Evolutionary conservation across 2,113 vertebrate species (phyloP), one percentile per base, ranked within the genome.

Genomic region (Catharus bicknelli): DNA sequence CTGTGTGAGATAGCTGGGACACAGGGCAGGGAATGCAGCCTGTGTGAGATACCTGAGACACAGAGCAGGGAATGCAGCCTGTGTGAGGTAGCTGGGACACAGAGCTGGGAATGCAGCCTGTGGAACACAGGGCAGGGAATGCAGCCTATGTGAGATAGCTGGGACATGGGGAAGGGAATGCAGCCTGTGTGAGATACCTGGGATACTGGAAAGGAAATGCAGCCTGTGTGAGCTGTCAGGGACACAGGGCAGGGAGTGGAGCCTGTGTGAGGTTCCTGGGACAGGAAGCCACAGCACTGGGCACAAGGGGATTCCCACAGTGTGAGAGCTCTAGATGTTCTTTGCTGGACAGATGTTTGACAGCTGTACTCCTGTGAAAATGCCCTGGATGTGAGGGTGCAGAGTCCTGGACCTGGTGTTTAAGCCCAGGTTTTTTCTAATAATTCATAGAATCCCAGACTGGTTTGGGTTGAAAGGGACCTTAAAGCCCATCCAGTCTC

Each of bases 191-290:
- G 57, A 40, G 29, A 36, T 36, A 36, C 34, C 1, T 36, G 5
- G n/a, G n/a, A n/a, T n/a, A n/a, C n/a, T n/a, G n/a, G n/a, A n/a
- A n/a, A n/a, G n/a, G n/a, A n/a, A n/a, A n/a, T 57, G 0, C 51
- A 45, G 26, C n/a, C 26, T 1, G 0, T 32, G 45, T 14, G 57
- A 40, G 29, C 1, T 36, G 7, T 11, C 16, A 48, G 73, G 43
- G 27, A 30, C 30, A 17, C 2, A 0, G 32, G 4, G 2, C 30
- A 53, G 38, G 38, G 16, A 62, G 5, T 54, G 1, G 13, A 62
- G n/a, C 34, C 9, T 1, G 38, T 38, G 38, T 38, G 1, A 43
- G 19, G 1, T 34, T 0, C 10, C 13, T 4, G 4, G 9, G 7
- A 29, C 34, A 55, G 25, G 25, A 20, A 72, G 21, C 57, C 42